Base-by-base conservation (phyloP, 2,113 vertebrate species). In the Phrynocephalus versicolor region DNA sequence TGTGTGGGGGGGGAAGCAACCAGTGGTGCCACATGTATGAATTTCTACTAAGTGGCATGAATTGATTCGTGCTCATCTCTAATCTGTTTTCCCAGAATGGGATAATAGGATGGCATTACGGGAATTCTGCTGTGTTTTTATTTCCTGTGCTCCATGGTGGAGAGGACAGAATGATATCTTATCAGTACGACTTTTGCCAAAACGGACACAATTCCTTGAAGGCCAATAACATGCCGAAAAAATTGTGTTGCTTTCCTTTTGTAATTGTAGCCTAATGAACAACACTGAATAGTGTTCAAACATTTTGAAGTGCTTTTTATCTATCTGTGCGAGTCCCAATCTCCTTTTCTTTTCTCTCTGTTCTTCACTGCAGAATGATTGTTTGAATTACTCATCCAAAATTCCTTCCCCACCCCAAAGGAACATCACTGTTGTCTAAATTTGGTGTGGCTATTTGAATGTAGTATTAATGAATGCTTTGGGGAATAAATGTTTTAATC, bases 401-500 rank as follows among this genome's bases (percentile, higher is more conserved):
- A 37, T 12, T 41, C 23, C 15, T 67, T 10, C 7, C 6, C 13
- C 30, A 55, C 62, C 35, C 30, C 25, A n/a, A 58, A 72, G 21
- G 27, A 79, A 86, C 16, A 23, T 78, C 51, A 58, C 65, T 78
- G 51, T 85, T 65, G 45, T n/a, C 45, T 58, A 37, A 51, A 9
- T 80, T 27, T 74, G n/a, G 51, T 64, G 21, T 80, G 84, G 58
- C 60, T 74, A 16, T 41, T 75, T 74, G 78, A 81, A 45, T 81
- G 78, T 85, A 80, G 67, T 45, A 80, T 65, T 25, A 12, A 37
- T 73, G 76, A 80, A 80, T 85, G 70, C 45, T 81, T 81, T 74
- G n/a, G 78, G 58, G 70, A 81, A 81, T 81, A 86, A 81, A 73
- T 75, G 33, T 79, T 62, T 60, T 62, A 73, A 65, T 64, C 30